phyloP scores from a whole-genome alignment of 1,140 invertebrate species.

The Leptonema lineaticorne region DNA sequence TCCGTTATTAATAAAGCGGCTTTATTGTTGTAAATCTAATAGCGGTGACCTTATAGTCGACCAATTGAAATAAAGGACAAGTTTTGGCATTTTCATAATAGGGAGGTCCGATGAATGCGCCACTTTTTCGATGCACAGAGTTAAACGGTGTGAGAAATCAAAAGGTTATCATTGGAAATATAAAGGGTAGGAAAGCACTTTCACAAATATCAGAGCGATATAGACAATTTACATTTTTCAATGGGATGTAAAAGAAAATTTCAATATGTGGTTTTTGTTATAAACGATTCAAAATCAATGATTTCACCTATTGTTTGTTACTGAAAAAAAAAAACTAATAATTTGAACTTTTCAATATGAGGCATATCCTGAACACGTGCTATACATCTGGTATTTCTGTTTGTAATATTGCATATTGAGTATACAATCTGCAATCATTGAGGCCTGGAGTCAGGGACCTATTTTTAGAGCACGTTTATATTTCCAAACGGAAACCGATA shows the following conservation, averaged over 20 bases:
- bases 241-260: too few species aligned
- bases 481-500: constrained; percentile 27
- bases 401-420: constrained; percentile 21
- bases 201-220: background rate
- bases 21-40: constrained; percentile 10
- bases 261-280: too few species aligned
- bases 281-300: too few species aligned
- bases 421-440: constrained; percentile 14
- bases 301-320: too few species aligned
- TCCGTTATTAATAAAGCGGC: constrained; percentile 12
- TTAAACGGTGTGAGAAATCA: constrained; percentile 24
- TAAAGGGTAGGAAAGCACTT: constrained; percentile 17
- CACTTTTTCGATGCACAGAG: constrained; percentile 10
- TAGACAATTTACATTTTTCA: too few species aligned
- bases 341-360: too few species aligned
- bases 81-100: constrained; percentile 18
- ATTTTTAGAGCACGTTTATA: constrained; percentile 24
- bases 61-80: constrained; percentile 25
- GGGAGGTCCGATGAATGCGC: constrained; percentile 19
- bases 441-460: background rate
- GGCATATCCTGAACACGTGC: too few species aligned
- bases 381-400: constrained; percentile 1
- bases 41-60: constrained; percentile 17
- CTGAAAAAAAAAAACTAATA: too few species aligned
- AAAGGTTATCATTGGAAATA: constrained; percentile 18